phyloP scores from a whole-genome alignment of 2,888 invertebrate species.

The Helicoverpa assulta region DNA sequence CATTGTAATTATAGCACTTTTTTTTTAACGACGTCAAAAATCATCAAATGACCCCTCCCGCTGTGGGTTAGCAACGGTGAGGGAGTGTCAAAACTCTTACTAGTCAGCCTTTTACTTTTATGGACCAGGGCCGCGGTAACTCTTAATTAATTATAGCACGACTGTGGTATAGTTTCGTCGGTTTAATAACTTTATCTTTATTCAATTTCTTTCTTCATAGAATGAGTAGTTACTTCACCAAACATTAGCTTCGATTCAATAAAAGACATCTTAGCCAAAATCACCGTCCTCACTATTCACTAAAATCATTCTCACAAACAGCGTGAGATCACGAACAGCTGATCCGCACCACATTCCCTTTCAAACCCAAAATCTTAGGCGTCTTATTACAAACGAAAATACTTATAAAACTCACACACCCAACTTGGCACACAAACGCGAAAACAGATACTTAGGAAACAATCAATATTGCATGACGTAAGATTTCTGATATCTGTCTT shows the following conservation, averaged over 20 bases:
- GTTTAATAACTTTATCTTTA: not conserved
- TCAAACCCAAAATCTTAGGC: constrained; percentile 11
- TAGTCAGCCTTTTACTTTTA: no score
- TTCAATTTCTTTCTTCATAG: not conserved
- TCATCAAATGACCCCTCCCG: no score
- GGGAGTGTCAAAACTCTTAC: no score
- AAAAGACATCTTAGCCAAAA: not conserved
- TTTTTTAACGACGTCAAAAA: no score
- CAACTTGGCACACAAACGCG: constrained; percentile 11
- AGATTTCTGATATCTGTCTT: constrained; percentile 48
- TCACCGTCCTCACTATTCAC: not conserved
- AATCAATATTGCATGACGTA: constrained; percentile 59
- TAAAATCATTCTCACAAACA: constrained; percentile 15
- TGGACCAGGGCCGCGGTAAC: no score
- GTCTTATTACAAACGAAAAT: constrained; percentile 17
- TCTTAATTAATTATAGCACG: no score
- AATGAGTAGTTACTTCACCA: not conserved
- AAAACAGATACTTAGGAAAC: constrained; percentile 49
- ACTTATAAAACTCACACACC: constrained; percentile 22
- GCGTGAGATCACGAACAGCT: constrained; percentile 24
- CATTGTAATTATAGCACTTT: no score
- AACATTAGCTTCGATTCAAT: not conserved
- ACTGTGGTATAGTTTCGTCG: not conserved
- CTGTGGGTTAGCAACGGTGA: no score
- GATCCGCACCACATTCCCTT: constrained; percentile 26